Evolutionary conservation across 2,888 invertebrate genomes (phyloP).

Genomic region (Masnerella sp.): DNA sequence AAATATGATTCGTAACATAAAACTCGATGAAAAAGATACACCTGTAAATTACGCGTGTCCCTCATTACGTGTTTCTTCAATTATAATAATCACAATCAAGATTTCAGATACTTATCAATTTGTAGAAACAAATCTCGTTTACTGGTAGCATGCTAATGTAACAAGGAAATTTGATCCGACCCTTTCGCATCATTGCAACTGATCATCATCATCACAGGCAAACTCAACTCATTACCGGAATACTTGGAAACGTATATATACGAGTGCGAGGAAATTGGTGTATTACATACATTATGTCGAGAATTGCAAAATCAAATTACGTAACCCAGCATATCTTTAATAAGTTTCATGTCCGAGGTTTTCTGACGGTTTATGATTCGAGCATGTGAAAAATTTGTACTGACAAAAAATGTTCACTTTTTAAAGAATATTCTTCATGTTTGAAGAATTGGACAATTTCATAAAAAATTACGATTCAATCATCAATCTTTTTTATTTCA

Average conservation of each 20-base stretch:
- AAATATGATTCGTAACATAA: constrained; percentile 9
- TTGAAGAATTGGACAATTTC: too few relatives aligned
- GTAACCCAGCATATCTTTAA: constrained; percentile 28
- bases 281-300: constrained; percentile 32
- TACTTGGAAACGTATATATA: constrained; percentile 35
- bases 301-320: constrained; percentile 42
- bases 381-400: too few relatives aligned
- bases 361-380: too few relatives aligned
- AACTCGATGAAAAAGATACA: constrained; percentile 13
- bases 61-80: constrained; percentile 25
- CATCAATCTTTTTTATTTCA: too few relatives aligned
- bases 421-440: too few relatives aligned
- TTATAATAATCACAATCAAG: constrained; percentile 27
- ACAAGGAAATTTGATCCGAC: constrained; percentile 48
- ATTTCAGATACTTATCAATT: constrained; percentile 50
- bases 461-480: too few relatives aligned
- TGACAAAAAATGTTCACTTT: too few relatives aligned
- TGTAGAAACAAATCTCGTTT: constrained; percentile 45
- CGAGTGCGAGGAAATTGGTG: constrained; percentile 43
- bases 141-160: constrained; percentile 29
- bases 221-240: constrained; percentile 30
- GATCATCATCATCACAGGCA: constrained; percentile 28
- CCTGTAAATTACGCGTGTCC: constrained; percentile 24
- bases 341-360: constrained; percentile 15
- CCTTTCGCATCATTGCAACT: constrained; percentile 30